phyloP scores from a whole-genome alignment of 2,888 invertebrate species.

The Sphaerophoria rueppellii region DNA sequence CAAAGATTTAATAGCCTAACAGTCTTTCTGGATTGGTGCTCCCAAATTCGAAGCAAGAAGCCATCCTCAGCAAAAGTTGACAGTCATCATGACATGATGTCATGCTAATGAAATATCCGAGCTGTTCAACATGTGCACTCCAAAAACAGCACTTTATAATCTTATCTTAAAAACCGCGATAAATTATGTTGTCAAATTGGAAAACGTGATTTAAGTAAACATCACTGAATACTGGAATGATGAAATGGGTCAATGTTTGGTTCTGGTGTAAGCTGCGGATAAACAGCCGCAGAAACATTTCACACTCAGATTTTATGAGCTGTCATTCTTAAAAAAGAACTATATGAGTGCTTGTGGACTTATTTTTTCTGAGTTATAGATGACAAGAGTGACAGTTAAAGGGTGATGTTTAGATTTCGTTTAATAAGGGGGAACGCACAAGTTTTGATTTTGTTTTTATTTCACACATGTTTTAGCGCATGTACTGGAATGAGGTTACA shows the following conservation, averaged over 20 bases:
- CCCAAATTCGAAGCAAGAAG: not conserved
- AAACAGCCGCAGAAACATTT: slow-evolving; percentile 18
- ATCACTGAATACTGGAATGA: not conserved
- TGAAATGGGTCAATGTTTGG: slow-evolving; percentile 48
- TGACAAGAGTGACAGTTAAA: not conserved
- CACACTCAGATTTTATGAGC: slow-evolving; percentile 45
- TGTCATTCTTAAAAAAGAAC: not conserved
- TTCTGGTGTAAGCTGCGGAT: not conserved
- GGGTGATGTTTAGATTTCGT: not conserved
- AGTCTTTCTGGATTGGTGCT: not conserved
- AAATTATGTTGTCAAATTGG: slow-evolving; percentile 45
- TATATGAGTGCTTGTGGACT: not conserved
- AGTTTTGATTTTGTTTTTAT: slow-evolving; percentile 1
- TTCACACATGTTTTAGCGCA: not conserved
- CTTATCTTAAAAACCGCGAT: slow-evolving; percentile 20
- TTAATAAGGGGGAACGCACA: not conserved
- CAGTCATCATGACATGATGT: slow-evolving; percentile 5
- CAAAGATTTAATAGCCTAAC: not conserved
- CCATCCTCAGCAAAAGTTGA: not conserved
- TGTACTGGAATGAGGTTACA: not conserved
- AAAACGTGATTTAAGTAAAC: slow-evolving; percentile 53
- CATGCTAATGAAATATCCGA: slow-evolving; percentile 16
- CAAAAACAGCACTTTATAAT: slow-evolving; percentile 40
- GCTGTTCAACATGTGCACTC: slow-evolving; percentile 40
- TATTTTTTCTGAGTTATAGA: not conserved